Conservation (phyloP, 2,113 vertebrate genomes). For the Pachyramphus minor region DNA sequence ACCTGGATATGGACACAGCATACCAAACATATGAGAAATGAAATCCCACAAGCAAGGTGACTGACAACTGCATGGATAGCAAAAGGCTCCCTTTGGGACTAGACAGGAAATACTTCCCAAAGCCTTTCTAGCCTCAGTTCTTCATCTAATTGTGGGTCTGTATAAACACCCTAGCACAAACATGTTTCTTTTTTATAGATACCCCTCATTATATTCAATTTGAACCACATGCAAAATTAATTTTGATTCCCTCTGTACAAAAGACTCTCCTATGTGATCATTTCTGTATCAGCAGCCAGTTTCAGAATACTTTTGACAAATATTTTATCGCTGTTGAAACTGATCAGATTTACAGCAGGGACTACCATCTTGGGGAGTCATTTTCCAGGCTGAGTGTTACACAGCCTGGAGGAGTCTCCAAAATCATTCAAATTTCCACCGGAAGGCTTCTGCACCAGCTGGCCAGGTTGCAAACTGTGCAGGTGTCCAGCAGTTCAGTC, state of each 20-base stretch:
- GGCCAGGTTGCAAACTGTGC: background rate
- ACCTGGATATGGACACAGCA: background rate
- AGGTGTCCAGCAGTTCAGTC: background rate
- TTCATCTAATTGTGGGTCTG: background rate
- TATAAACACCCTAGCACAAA: background rate
- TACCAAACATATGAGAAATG: background rate
- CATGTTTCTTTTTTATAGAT: background rate
- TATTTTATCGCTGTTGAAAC: background rate
- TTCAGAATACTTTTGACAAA: background rate
- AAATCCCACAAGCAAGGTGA: background rate
- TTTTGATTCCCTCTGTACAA: background rate
- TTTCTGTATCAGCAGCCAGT: background rate
- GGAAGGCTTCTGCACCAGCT: accelerated
- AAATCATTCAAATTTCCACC: background rate
- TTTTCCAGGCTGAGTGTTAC: background rate
- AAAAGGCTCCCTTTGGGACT: background rate
- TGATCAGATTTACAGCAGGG: background rate
- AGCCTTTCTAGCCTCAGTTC: background rate
- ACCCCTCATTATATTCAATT: background rate
- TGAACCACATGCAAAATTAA: background rate
- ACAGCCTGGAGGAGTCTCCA: background rate
- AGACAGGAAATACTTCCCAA: background rate
- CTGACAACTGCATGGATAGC: background rate
- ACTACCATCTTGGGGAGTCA: background rate
- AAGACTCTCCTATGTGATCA: background rate